Evolutionary conservation across 1,140 invertebrate species (phyloP), one percentile per base, ranked within the genome.

Genomic region (Leptinotarsa texana): DNA sequence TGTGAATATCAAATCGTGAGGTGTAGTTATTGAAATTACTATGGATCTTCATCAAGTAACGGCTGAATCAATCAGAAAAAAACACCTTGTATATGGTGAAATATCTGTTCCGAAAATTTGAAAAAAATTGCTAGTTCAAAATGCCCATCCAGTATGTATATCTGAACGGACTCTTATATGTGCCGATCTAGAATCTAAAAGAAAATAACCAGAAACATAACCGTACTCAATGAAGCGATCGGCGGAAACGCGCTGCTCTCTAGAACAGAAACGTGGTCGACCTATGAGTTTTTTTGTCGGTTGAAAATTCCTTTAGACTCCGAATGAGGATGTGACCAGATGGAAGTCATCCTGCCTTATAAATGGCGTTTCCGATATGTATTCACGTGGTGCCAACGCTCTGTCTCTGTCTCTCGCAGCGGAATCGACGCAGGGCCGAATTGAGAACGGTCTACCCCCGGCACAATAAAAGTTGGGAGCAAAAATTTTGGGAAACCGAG

Each of bases 261-360:
- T 66, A 66, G 63, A 66, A 68, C 13, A 42, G 66, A 68, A 68
- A 68, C 66, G 66, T 68, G 66, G 66, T 33, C 66, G 66, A 68
- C 42, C 66, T 42, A 42, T 42, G 66, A 68, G 66, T 51, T 24
- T 74, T 80, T 77, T 74, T 77, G 79, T 73, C 77, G 72, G 78
- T 79, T 78, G 66, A 80, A 80, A 78, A 78, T 75, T 80, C 74
- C 77, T 75, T 80, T 74, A 33, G 75, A 74, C 71, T 76, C 76
- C 75, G 77, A 79, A 80, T 80, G 79, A 80, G 79, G 79, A 80
- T 80, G 79, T 79, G 76, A 75, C 75, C 78, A 80, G 78, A 80
- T 80, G 79, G 79, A 80, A 80, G 78, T 80, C 79, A 80, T 80
- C 79, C 79, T 80, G 79, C 78, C 77, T 69, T 77, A 78, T 80